These are phyloP conservation scores for Megalurothrips usitatus DNA, from an alignment of 2,888 invertebrate genomes.

Conservation along the genomic window DNA sequence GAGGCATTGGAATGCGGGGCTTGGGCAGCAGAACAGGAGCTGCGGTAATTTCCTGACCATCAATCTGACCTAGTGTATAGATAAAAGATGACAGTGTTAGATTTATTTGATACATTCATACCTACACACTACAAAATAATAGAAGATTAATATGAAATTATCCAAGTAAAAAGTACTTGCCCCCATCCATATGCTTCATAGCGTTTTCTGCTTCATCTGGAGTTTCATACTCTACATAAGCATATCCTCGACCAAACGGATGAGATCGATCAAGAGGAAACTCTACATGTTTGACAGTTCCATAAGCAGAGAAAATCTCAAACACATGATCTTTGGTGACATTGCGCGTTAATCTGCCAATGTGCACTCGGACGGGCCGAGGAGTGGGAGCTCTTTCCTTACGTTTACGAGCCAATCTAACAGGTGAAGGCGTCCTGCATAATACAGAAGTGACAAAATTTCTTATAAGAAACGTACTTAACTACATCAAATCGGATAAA, in stretches of 20 bases:
- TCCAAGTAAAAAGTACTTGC: conserved; percentile 46
- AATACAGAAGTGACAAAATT: not conserved
- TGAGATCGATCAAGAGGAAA: conserved; percentile 86
- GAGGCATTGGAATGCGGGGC: conserved; percentile 1
- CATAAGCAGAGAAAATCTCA: conserved; percentile 89
- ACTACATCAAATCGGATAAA: not conserved
- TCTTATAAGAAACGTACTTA: not conserved
- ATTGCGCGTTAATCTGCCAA: conserved; percentile 87
- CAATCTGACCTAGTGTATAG: conserved; percentile 69
- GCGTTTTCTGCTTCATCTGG: conserved; percentile 97
- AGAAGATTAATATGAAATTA: conserved; percentile 17
- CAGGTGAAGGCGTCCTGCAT: conserved; percentile 57
- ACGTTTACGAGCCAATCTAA: conserved; percentile 52
- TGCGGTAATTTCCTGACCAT: conserved; percentile 88
- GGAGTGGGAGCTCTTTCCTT: conserved; percentile 86
- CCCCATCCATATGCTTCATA: conserved; percentile 99
- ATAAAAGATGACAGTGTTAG: conserved; percentile 32
- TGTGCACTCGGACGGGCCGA: conserved; percentile 87
- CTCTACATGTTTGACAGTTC: conserved; percentile 81
- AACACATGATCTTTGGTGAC: conserved; percentile 84
- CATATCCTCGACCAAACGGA: conserved; percentile 84
- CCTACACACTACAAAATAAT: not conserved
- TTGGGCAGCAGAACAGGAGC: conserved; percentile 83
- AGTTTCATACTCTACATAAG: conserved; percentile 90
- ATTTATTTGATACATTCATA: conserved; percentile 7